Percentiles rank a stretch among this genome's conserved stretches.
Conservation (phyloP, 2,888 invertebrate species). For the Lochmaea crataegi region DNA sequence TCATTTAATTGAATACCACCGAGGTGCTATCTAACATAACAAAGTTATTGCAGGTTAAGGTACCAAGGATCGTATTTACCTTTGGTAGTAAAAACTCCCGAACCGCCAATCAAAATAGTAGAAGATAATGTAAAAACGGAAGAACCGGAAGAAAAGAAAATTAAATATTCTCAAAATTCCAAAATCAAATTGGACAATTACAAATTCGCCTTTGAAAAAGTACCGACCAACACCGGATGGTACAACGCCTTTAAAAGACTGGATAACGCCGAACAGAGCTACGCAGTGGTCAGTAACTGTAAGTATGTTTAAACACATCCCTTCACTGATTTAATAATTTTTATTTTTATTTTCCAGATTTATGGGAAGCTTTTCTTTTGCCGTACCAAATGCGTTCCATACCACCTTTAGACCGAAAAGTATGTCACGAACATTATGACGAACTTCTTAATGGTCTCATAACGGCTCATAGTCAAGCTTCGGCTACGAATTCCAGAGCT, state of each 20-base stretch:
- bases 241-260: constrained; percentile 82
- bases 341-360: constrained; percentile 63
- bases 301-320: constrained; percentile 57
- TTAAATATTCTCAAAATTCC: constrained; percentile 57
- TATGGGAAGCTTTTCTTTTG: constrained; percentile 74
- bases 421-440: constrained; percentile 63
- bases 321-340: background rate
- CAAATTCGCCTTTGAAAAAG: constrained; percentile 80
- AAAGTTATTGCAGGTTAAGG: constrained; percentile 60
- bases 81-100: constrained; percentile 51
- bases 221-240: constrained; percentile 82
- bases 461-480: constrained; percentile 59
- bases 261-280: constrained; percentile 76
- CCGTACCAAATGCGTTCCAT: constrained; percentile 81
- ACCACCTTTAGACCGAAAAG: constrained; percentile 71
- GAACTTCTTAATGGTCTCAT: constrained; percentile 64
- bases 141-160: constrained; percentile 39
- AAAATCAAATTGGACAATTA: constrained; percentile 70
- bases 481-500: constrained; percentile 43
- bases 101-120: constrained; percentile 48
- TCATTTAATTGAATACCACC: too few species aligned
- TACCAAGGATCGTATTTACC: constrained; percentile 62
- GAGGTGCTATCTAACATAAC: constrained; percentile 37
- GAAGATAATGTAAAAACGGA: constrained; percentile 36
- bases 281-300: constrained; percentile 70